Evolutionary conservation across 2,113 vertebrate species (phyloP), one percentile per base, ranked within the genome.

Genomic region (Pogona vitticeps): DNA sequence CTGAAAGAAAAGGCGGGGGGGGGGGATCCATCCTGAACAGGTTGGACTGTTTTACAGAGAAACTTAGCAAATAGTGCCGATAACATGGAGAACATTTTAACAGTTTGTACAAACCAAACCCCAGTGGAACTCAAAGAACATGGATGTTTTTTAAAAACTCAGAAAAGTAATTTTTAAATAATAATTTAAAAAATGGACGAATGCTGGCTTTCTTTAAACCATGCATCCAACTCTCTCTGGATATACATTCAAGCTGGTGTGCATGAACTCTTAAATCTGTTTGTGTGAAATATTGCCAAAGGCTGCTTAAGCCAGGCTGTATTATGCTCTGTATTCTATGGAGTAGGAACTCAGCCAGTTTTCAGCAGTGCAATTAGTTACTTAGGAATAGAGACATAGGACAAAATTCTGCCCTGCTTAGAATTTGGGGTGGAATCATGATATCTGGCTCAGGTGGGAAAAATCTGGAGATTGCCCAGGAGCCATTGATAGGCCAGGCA

Each of bases 1-100:
- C 96, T 96, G 96, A 96, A 96, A 96, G 91, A 94, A 95, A 95
- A 91, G 82, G 80, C 87, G 46, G 65, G 58, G 71, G 46, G 65
- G 58, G 71, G 73, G 56, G 31, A 58, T 67, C 56, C 36, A 93
- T 93, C 88, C 52, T 81, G 95, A 96, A 93, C 96, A 97, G 95
- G 96, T 96, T 97, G 95, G 93, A 91, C 93, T 87, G 88, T 95
- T 94, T 96, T 96, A 95, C 95, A 94, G 95, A 95, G 92, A 92
- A 95, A 95, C 90, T 89, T 93, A 95, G 93, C 88, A 72, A 93
- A 88, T 40, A 86, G 28, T 36, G 46, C 40, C 52, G 59, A 75
- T 89, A 75, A 86, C 56, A 88, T 3, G 65, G 84, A 86, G 56
- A 86, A 87, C 80, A 81, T 40, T 87, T 85, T 28, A 90, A 89